Conservation (phyloP, 2,888 invertebrate species). For the Desoria tigrina region DNA sequence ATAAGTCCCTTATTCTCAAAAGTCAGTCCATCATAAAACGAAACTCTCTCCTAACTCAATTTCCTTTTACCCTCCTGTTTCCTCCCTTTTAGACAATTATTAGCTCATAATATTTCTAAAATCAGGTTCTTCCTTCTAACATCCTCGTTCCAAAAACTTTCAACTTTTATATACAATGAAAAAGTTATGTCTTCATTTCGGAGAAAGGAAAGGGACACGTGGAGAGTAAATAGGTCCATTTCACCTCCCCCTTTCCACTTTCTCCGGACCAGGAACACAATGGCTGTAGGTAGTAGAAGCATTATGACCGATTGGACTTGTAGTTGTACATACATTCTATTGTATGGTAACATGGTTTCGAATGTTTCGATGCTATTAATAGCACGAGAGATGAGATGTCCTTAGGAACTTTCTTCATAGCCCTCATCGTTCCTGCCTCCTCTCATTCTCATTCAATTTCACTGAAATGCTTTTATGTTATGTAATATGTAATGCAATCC, state of each 20-base stretch:
- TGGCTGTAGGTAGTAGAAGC: not conserved
- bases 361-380: no score
- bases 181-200: slow-evolving; percentile 18
- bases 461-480: slow-evolving; percentile 27
- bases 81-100: no score
- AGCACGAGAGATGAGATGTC: no score
- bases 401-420: not conserved
- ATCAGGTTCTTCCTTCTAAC: no score
- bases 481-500: slow-evolving; percentile 31
- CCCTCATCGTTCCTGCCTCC: not conserved
- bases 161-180: not conserved
- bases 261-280: no score
- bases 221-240: slow-evolving; percentile 19
- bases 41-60: slow-evolving; percentile 1
- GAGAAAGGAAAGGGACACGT: slow-evolving; percentile 6
- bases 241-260: not conserved
- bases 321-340: not conserved
- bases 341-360: not conserved
- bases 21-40: not conserved
- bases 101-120: no score
- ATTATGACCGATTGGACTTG: not conserved
- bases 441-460: slow-evolving; percentile 41
- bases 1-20: slow-evolving; percentile 14
- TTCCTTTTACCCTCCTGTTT: not conserved
- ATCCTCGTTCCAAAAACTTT: no score